Base-by-base conservation (phyloP, 53 echinoderm and acorn worm genomes). In the Actinopyga echinites region DNA sequence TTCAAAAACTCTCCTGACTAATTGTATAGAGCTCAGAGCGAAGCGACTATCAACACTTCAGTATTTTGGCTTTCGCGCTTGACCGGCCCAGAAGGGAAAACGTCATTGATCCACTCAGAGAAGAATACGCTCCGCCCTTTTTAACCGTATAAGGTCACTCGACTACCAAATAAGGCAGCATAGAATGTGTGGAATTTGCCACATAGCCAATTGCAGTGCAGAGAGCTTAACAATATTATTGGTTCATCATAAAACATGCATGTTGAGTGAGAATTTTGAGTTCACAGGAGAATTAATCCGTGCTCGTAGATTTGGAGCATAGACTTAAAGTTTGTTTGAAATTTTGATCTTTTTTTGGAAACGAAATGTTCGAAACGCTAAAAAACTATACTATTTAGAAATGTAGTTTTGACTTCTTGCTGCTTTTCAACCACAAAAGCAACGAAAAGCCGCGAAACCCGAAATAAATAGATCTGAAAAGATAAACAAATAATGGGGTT, bases 111-210 rank as follows among this genome's bases (percentile, higher is more conserved):
- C 61, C 24, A 20, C 45, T 44, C 22, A 55, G 77, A 59, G 63
- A 58, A 42, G 30, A 26, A 79, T 34, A 82, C 40, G 84, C 93
- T 91, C 91, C 95, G 93, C 95, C 95, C 73, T 69, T 91, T 87
- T 62, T 79, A 80, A 66, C 95, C 93, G 91, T 69, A 95, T 95
- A 85, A 67, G 81, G 60, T 80, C 63, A 80, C 37, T 61, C 37
- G 9, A 62, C 60, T 80, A 61, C 81, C 81, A 42, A 31, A 80
- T 22, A 59, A 40, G 95, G 95, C 65, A 78, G 67, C 68, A 44
- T 79, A 81, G 91, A 89, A 93, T 95, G 95, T 74, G 77, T 57
- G 85, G 95, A 91, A 91, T 89, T 82, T 83, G 43, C 68, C 45
- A 67, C 40, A 57, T 57, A 86, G 77, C 95, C 91, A 95, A 91